A percentile compares a stretch with the other conserved stretches of the same genome.
Conservation (phyloP, 2,888 invertebrate genomes). For the Metacarcinus magister region DNA sequence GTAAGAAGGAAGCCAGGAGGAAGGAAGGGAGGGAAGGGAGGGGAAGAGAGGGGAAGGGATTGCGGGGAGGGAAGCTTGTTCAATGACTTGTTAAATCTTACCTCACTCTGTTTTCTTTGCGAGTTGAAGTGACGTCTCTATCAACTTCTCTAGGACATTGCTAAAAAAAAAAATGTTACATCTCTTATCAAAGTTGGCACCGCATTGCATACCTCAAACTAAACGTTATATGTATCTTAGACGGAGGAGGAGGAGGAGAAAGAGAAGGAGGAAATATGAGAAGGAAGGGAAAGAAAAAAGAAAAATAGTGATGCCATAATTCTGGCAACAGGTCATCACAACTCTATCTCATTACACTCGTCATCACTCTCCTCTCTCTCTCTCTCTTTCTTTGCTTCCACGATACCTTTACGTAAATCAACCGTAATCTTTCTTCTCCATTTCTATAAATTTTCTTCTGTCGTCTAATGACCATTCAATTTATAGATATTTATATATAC, state of each 20-base stretch:
- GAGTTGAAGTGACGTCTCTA: not conserved
- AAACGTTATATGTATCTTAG: not conserved
- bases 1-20: not conserved
- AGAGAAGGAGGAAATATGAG: not conserved
- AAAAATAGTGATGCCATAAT: not conserved
- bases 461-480: not conserved
- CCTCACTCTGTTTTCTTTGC: not conserved
- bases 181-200: constrained; percentile 31
- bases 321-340: not conserved
- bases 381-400: not conserved
- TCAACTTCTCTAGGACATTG: not conserved
- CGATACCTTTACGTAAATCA: too few species aligned
- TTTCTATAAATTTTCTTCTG: not conserved
- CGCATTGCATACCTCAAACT: not conserved
- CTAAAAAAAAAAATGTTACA: not conserved
- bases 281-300: not conserved
- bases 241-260: too few species aligned
- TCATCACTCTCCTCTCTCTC: not conserved
- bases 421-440: not conserved
- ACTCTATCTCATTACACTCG: not conserved
- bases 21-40: too few species aligned
- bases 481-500: not conserved
- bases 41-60: not conserved
- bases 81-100: constrained; percentile 45
- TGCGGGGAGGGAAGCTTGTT: not conserved